Evolutionary conservation across 2,888 invertebrate species (phyloP).

Genomic region (Callyntrura guangdongensis): DNA sequence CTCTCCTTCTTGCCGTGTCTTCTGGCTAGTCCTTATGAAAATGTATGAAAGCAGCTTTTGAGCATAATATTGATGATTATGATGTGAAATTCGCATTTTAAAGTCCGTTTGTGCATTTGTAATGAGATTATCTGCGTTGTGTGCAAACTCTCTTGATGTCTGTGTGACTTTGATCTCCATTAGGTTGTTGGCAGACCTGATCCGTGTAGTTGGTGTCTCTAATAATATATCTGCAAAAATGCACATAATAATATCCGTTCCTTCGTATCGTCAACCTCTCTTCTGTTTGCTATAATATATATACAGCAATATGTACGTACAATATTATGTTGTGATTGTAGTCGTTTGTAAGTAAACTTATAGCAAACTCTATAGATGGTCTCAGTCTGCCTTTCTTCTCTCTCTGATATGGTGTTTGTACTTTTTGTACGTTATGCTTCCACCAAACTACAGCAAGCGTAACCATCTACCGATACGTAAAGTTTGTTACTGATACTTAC

Average conservation of each 20-base stretch:
- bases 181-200: not conserved
- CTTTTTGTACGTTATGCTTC: too few species aligned
- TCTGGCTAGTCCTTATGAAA: too few species aligned
- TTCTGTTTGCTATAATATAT: not conserved
- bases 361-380: too few species aligned
- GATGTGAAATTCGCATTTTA: slow-evolving; percentile 1
- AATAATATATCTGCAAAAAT: not conserved
- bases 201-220: not conserved
- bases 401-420: too few species aligned
- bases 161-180: slow-evolving; percentile 38
- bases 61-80: not conserved
- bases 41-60: too few species aligned
- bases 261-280: not conserved
- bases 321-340: too few species aligned
- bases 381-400: too few species aligned
- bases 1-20: too few species aligned
- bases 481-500: not conserved
- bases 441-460: not conserved
- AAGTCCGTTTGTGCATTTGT: not conserved
- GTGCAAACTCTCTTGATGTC: not conserved
- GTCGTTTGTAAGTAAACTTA: too few species aligned
- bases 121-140: not conserved
- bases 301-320: not conserved
- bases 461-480: slow-evolving; percentile 14
- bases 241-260: not conserved